A percentile compares a stretch with the other conserved stretches of the same genome.
phyloP scores from a whole-genome alignment of 2,888 invertebrate species.

The Sericinus montela region DNA sequence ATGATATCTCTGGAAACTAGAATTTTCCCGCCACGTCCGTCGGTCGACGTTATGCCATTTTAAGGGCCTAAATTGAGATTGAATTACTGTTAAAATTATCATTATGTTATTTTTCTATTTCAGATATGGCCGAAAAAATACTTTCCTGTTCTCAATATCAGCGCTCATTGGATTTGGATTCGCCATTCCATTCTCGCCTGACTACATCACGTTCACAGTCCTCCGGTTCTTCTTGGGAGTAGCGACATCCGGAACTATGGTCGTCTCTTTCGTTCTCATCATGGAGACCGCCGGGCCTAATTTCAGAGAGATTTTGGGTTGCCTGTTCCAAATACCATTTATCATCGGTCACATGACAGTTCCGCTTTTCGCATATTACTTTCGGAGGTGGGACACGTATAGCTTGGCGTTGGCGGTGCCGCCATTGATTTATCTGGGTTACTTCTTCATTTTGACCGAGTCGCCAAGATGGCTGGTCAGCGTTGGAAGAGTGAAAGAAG shows the following conservation, averaged over 20 bases:
- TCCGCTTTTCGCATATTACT: slow-evolving; percentile 81
- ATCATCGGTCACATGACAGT: slow-evolving; percentile 83
- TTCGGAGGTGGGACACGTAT: slow-evolving; percentile 82
- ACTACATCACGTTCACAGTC: slow-evolving; percentile 77
- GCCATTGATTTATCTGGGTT: slow-evolving; percentile 79
- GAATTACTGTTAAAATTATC: too few species aligned
- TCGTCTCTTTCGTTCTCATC: slow-evolving; percentile 84
- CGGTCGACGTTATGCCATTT: too few species aligned
- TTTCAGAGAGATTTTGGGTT: slow-evolving; percentile 75
- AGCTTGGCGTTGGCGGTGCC: slow-evolving; percentile 82
- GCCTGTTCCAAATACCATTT: slow-evolving; percentile 84
- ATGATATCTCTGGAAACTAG: too few species aligned
- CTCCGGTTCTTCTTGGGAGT: slow-evolving; percentile 84
- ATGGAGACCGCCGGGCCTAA: slow-evolving; percentile 82
- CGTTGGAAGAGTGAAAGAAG: slow-evolving; percentile 82
- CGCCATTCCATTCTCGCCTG: slow-evolving; percentile 83
- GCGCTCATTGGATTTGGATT: slow-evolving; percentile 84
- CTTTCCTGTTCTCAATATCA: slow-evolving; percentile 83
- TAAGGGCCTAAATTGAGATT: too few species aligned
- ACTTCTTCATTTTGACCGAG: slow-evolving; percentile 86
- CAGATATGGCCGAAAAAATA: slow-evolving; percentile 87
- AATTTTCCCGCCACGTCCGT: too few species aligned
- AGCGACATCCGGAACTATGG: slow-evolving; percentile 90
- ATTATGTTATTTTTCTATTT: slow-evolving; percentile 26
- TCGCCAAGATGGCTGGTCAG: slow-evolving; percentile 89